phyloP scores from a whole-genome alignment of 2,888 invertebrate species.

The Lasioglossum figueresi region DNA sequence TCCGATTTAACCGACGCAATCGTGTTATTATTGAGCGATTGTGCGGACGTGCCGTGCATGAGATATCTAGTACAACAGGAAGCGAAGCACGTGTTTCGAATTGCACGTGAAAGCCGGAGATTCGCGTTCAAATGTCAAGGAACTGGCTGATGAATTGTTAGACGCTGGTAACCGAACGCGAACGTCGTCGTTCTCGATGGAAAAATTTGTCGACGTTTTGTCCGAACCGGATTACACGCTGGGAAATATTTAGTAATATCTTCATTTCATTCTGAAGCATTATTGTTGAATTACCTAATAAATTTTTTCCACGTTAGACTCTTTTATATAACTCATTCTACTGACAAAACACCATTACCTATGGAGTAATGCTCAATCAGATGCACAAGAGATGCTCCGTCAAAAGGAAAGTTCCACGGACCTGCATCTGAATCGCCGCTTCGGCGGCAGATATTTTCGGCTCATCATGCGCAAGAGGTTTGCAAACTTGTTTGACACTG shows the following conservation, averaged over 20 bases:
- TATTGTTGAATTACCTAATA: not conserved
- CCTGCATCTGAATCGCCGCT: not conserved
- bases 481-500: constrained; percentile 10
- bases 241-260: not conserved
- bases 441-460: constrained; percentile 11
- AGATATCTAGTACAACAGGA: constrained; percentile 51
- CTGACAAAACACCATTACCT: no score
- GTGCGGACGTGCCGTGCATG: constrained; percentile 46
- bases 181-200: not conserved
- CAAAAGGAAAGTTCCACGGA: not conserved
- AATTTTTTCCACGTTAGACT: not conserved
- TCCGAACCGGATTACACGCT: not conserved
- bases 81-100: constrained; percentile 56
- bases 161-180: not conserved
- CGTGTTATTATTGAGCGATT: constrained; percentile 58
- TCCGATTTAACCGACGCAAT: constrained; percentile 38
- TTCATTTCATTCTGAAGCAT: not conserved
- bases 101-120: constrained; percentile 55
- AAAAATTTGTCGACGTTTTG: not conserved
- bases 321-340: not conserved
- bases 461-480: constrained; percentile 2
- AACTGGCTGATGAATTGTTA: constrained; percentile 18
- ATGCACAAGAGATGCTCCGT: not conserved
- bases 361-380: not conserved
- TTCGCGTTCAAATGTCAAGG: constrained; percentile 56